Conservation (phyloP, 2,888 invertebrate species). For the Melitaea athalia region DNA sequence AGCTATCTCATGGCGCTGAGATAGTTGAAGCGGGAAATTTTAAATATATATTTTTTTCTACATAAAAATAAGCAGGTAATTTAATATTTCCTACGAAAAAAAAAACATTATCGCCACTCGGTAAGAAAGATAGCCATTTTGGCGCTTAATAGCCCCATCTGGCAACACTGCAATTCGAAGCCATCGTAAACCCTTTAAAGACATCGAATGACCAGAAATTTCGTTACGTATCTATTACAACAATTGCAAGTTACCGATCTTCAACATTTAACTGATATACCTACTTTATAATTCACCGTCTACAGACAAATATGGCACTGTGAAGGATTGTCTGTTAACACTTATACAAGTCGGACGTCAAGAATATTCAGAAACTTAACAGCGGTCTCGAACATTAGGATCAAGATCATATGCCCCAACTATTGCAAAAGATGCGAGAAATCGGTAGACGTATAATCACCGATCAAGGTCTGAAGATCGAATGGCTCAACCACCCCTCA, state of each 20-base stretch:
- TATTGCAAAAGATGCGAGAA: constrained; percentile 7
- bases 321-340: constrained; percentile 1
- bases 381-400: constrained; percentile 16
- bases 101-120: no score
- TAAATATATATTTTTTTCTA: no score
- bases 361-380: constrained; percentile 24
- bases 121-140: no score
- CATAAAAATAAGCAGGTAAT: no score
- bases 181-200: constrained; percentile 28
- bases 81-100: no score
- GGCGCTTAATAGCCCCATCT: no score
- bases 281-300: not conserved
- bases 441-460: not conserved
- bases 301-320: not conserved
- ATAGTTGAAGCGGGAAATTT: no score
- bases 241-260: constrained; percentile 28
- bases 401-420: constrained; percentile 6
- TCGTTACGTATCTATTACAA: constrained; percentile 24
- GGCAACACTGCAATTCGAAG: constrained; percentile 24
- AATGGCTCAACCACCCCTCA: constrained; percentile 1
- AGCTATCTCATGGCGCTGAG: no score
- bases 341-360: constrained; percentile 18
- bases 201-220: constrained; percentile 16
- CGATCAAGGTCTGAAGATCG: not conserved
- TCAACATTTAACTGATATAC: constrained; percentile 31